Base-by-base conservation (phyloP, 2,113 vertebrate species). In the Scytalopus superciliaris region DNA sequence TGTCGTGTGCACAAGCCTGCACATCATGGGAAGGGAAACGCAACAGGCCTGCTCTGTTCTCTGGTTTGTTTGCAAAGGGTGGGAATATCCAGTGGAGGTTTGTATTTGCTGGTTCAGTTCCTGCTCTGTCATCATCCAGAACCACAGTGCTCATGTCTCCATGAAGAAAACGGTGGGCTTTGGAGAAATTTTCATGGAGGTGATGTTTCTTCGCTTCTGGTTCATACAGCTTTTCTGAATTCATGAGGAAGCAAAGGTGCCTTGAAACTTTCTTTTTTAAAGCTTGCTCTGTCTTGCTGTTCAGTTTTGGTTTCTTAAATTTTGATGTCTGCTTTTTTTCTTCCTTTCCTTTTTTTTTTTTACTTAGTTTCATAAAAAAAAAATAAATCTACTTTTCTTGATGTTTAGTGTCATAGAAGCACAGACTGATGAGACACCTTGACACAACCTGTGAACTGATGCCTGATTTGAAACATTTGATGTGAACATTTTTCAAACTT, bases 1-100 rank as follows among this genome's bases (percentile, higher is more conserved):
- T 25, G 22, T 44, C 10, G 49, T 0, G 0, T 19, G 37, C 13
- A 11, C 0, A 0, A 52, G 24, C 12, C 35, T 40, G 50, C 22
- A 19, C n/a, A 9, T 44, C 14, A 2, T 15, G 57, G 44, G n/a
- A 68, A 75, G 40, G 44, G 21, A 67, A 92, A 22, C 1, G 2
- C 23, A 68, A 4, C 35, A 52, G 27, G 24, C 16, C 24, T 27
- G 6, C 55, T 40, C 14, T 79, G 5, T 39, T 68, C 40, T 59
- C 30, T 44, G 11, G 2, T 60, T 62, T 86, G 67, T 92, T 89
- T 95, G 68, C 33, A 55, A 39, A 79, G 44, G 40, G 28, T 66
- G 45, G 40, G 27, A 73, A 25, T 86, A 69, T 57, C n/a, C 28
- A 53, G 9, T 15, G 25, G 24, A 60, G 15, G 9, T 56, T 91